These are phyloP conservation scores for Pterostichus niger DNA, from an alignment of 2,888 invertebrate species.

Conservation along the genomic window DNA sequence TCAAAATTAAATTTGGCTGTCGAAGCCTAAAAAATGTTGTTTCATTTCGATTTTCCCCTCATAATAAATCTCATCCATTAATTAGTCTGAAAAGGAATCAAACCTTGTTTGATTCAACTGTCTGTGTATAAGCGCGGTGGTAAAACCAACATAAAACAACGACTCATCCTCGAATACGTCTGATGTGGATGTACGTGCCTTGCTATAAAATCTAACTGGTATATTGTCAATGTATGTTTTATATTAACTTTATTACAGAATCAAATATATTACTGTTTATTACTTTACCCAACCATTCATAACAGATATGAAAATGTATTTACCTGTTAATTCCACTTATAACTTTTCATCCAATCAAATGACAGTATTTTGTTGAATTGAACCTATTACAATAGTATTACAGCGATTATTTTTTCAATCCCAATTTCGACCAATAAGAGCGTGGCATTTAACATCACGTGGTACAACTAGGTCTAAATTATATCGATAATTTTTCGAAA, in stretches of 20 bases:
- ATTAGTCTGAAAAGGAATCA: constrained; percentile 16
- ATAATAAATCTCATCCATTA: constrained; percentile 53
- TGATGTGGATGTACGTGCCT: not conserved
- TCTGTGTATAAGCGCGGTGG: not conserved
- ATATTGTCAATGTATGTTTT: constrained; percentile 39
- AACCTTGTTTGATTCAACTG: not conserved
- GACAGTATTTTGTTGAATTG: too few relatives aligned
- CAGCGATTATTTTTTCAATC: too few relatives aligned
- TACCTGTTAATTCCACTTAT: too few relatives aligned
- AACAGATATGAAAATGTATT: constrained; percentile 22
- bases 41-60: constrained; percentile 19
- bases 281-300: not conserved
- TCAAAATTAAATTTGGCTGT: too few relatives aligned
- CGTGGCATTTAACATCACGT: too few relatives aligned
- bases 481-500: too few relatives aligned
- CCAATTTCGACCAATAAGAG: too few relatives aligned
- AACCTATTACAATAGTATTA: too few relatives aligned
- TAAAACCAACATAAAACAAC: constrained; percentile 30
- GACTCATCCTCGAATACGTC: not conserved
- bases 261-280: constrained; percentile 24
- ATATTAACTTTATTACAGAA: constrained; percentile 39
- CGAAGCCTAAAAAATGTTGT: too few relatives aligned
- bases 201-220: constrained; percentile 33
- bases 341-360: too few relatives aligned
- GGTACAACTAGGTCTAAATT: too few relatives aligned